Base-by-base conservation (phyloP, 2,113 vertebrate species). In the Hassar affinis region DNA sequence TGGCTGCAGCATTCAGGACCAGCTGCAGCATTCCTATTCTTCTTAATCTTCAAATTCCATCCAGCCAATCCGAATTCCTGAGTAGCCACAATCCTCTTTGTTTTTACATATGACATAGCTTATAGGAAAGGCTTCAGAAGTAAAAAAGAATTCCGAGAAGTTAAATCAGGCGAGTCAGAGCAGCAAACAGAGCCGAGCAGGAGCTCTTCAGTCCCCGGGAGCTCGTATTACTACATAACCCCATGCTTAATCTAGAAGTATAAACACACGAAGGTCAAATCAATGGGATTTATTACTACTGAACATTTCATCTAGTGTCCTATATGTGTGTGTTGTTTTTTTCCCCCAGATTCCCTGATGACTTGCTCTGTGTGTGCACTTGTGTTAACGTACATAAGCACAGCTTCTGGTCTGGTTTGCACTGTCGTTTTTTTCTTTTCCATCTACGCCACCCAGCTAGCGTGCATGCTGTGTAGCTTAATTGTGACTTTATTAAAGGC, bases 241-340 rank as follows among this genome's bases (percentile, higher is more conserved):
- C 68, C 47, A 74, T 18, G 8, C 27, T 68, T 82, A 12, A 82
- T 82, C 68, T 61, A 18, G 74, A 74, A 49, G n/a, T 33, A 71
- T 49, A 56, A 71, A 74, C 38, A 59, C 52, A 75, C n/a, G 30
- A 6, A n/a, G 1, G 42, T 47, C 68, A 47, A 25, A 71, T 71
- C 38, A 71, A 49, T 38, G 14, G 77, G 42, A 62, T 56, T 85
- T 33, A 56, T 85, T 71, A 84, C 85, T 82, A 80, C 89, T 90
- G 88, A 83, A 66, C 57, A 79, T 86, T 42, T 84, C 80, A 87
- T 71, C 83, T 76, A 64, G 80, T 81, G 83, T 69, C 47, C 69
- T 49, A n/a, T 66, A 66, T 11, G 25, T n/a, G 52, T 3, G 20
- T 42, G 66, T 42, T 33, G 4, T 78, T n/a, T n/a, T n/a, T n/a